A percentile compares a stretch with the other conserved stretches of the same genome.
Conservation (phyloP, 2,888 invertebrate species). For the Dasysyrphus tricinctus region DNA sequence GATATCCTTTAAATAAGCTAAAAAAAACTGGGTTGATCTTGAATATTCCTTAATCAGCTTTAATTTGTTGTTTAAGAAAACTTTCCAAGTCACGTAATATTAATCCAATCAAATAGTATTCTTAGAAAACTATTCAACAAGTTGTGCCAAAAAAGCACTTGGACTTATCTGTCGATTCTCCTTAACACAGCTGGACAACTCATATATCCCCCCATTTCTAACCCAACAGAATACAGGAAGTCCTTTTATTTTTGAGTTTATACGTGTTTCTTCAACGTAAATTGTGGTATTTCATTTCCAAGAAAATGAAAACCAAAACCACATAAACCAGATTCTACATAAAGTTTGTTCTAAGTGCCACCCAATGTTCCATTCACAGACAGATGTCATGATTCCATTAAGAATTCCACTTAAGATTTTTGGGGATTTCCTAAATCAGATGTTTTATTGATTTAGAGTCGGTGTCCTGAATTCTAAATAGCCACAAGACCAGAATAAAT, state of each 20-base stretch:
- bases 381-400: conserved; percentile 21
- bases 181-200: not conserved
- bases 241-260: conserved; percentile 4
- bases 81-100: conserved; percentile 9
- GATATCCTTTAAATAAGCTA: too few relatives aligned
- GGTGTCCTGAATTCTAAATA: conserved; percentile 16
- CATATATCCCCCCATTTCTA: too few relatives aligned
- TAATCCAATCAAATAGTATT: not conserved
- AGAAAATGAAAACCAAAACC: not conserved
- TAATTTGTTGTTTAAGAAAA: not conserved
- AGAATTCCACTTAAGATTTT: conserved; percentile 16
- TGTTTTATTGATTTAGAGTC: conserved; percentile 23
- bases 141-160: conserved; percentile 2
- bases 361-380: not conserved
- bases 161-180: not conserved
- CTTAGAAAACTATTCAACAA: conserved; percentile 2
- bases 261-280: conserved; percentile 15
- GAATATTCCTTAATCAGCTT: not conserved
- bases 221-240: not conserved
- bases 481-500: not conserved
- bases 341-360: conserved; percentile 15
- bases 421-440: conserved; percentile 21
- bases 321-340: not conserved
- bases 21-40: too few relatives aligned
- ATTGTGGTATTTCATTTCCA: conserved; percentile 14